Percentiles rank a stretch among this genome's conserved stretches.
These are phyloP conservation scores for Drosophila stalkeri DNA, from an alignment of 2,888 invertebrate species.

Conservation along the genomic window DNA sequence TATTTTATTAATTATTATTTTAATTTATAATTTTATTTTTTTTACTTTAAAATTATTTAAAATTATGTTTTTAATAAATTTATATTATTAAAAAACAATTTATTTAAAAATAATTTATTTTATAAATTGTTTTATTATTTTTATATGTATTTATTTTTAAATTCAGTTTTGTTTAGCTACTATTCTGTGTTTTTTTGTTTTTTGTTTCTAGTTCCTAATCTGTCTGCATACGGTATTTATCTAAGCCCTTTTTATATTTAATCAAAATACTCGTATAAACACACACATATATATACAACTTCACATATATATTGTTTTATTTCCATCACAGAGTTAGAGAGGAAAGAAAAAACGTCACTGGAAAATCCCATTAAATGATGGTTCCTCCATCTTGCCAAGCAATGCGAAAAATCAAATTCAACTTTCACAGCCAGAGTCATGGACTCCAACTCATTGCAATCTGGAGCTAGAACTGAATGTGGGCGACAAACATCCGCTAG, in stretches of 20 bases:
- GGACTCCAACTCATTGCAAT: slow-evolving; percentile 63
- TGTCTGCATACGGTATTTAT: neutral
- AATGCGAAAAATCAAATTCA: slow-evolving; percentile 71
- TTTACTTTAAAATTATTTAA: too few relatives aligned
- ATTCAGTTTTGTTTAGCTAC: neutral
- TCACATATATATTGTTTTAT: neutral
- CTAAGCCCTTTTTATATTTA: neutral
- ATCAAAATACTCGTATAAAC: neutral
- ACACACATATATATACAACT: neutral
- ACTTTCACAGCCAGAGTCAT: slow-evolving; percentile 50
- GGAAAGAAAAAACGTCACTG: slow-evolving; percentile 33
- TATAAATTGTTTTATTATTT: too few relatives aligned
- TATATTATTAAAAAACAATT: too few relatives aligned
- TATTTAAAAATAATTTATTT: too few relatives aligned
- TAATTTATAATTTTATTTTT: too few relatives aligned
- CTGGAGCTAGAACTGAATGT: slow-evolving; percentile 9
- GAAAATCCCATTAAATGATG: slow-evolving; percentile 60
- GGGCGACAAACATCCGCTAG: slow-evolving; percentile 1
- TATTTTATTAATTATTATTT: too few relatives aligned
- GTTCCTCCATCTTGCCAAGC: slow-evolving; percentile 39
- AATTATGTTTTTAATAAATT: too few relatives aligned
- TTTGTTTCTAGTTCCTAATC: neutral
- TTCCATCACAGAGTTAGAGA: neutral
- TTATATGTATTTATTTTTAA: neutral
- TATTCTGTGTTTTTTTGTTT: too few relatives aligned